Percentiles rank a stretch among this genome's conserved stretches.
These are phyloP conservation scores for Chrysopa pallens DNA, from an alignment of 1,140 invertebrate species.

Conservation along the genomic window DNA sequence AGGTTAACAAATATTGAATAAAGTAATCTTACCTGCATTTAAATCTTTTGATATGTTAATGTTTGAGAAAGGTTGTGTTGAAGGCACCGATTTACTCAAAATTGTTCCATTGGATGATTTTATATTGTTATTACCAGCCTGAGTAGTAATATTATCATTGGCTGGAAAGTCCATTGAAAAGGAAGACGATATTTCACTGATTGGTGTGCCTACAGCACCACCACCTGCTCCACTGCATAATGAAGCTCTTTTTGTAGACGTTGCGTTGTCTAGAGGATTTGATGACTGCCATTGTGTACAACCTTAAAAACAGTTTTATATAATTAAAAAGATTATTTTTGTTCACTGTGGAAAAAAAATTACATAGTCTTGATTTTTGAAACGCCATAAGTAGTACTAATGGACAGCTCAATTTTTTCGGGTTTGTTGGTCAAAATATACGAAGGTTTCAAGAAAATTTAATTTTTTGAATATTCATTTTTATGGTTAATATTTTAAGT, in stretches of 20 bases:
- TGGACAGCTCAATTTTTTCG: too few species aligned
- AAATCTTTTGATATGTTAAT: slow-evolving; percentile 15
- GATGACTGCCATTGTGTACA: not conserved
- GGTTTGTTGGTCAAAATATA: too few species aligned
- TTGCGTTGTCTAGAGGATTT: not conserved
- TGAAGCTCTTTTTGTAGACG: too few species aligned
- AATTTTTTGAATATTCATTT: too few species aligned
- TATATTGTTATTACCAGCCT: not conserved
- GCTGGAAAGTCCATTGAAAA: not conserved
- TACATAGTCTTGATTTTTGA: too few species aligned
- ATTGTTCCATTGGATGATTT: not conserved
- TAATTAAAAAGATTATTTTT: too few species aligned
- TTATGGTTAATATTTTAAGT: too few species aligned
- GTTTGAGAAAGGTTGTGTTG: slow-evolving; percentile 10
- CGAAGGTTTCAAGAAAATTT: too few species aligned
- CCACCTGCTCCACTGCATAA: too few species aligned
- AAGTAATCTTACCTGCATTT: slow-evolving; percentile 13
- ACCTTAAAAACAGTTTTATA: not conserved
- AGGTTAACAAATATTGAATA: too few species aligned
- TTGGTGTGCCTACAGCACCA: not conserved
- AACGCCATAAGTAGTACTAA: too few species aligned
- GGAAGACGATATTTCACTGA: not conserved
- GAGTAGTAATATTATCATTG: not conserved
- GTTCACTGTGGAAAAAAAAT: too few species aligned
- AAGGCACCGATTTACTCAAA: not conserved